Conservation (phyloP, 2,113 vertebrate species). For the Neolamprologus modestus region DNA sequence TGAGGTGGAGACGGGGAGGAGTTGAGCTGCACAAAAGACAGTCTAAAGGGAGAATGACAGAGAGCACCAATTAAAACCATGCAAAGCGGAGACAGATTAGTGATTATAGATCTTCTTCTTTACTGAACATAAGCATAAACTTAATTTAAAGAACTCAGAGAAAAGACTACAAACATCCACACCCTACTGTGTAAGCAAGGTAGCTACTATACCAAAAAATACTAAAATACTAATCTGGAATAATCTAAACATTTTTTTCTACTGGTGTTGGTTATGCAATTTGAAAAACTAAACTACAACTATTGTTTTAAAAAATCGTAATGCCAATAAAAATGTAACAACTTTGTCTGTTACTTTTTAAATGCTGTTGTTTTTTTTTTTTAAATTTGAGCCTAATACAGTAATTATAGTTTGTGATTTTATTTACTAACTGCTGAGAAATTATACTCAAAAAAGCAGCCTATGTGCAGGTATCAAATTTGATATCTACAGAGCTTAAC, state of each 20-base stretch:
- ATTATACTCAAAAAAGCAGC: background rate
- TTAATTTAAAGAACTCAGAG: background rate
- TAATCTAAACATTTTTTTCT: background rate
- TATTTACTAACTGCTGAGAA: background rate
- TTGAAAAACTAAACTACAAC: background rate
- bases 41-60: background rate
- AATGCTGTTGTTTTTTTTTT: background rate
- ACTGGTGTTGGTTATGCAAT: background rate
- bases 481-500: background rate
- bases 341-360: background rate
- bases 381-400: background rate
- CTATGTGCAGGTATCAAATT: background rate
- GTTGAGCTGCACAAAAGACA: background rate
- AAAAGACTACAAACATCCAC: background rate
- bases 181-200: background rate
- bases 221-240: background rate
- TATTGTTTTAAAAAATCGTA: background rate
- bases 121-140: background rate
- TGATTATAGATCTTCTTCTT: background rate
- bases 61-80: background rate
- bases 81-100: background rate
- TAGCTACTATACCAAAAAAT: background rate
- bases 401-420: background rate
- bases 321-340: background rate
- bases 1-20: background rate